Evolutionary conservation across 1,140 invertebrate species (phyloP), one percentile per base, ranked within the genome.

Genomic region (Littorina saxatilis): DNA sequence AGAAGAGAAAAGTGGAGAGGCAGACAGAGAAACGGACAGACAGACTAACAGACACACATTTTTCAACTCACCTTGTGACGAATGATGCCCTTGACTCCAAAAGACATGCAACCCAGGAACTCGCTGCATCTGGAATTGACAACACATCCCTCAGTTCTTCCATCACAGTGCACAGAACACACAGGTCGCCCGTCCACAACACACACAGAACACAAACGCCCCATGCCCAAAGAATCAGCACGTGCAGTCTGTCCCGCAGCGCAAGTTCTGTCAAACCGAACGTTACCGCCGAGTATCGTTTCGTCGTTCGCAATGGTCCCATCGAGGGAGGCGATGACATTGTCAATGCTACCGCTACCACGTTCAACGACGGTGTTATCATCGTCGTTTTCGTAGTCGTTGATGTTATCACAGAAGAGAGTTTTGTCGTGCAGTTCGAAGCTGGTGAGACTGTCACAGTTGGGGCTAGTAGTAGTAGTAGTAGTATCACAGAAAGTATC

Each of bases 41-140:
- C 43, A 9, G 43, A 47, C 43, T 9, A 17, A 47, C 43, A 47
- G 43, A 47, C 43, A 17, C 43, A 47, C 7, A 9, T 47, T 47
- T 9, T 47, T 9, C 43, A 47, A 47, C 66, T 68, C 11, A 68
- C 66, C 66, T 68, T 68, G 23, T 39, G 5, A 20, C 35, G 35
- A 13, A 39, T 32, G 17, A 68, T 40, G 66, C 66, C 66, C 66
- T 68, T 68, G 23, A 68, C 66, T 13, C 66, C 66, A 39, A 68
- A 68, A 32, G 66, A 68, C 66, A 68, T 68, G 17, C 66, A 68
- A 35, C 66, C 66, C 66, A 68, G 35, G 35, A 68, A 68, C 66
- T 68, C 66, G 37, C 66, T 68, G 66, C 66, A 68, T 35, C 66
- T 68, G 66, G 23, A 68, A 68, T 68, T 32, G 11, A 23, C 66